Evolutionary conservation across 2,113 vertebrate species (phyloP), one percentile per base, ranked within the genome.

Genomic region (Marmota monax): DNA sequence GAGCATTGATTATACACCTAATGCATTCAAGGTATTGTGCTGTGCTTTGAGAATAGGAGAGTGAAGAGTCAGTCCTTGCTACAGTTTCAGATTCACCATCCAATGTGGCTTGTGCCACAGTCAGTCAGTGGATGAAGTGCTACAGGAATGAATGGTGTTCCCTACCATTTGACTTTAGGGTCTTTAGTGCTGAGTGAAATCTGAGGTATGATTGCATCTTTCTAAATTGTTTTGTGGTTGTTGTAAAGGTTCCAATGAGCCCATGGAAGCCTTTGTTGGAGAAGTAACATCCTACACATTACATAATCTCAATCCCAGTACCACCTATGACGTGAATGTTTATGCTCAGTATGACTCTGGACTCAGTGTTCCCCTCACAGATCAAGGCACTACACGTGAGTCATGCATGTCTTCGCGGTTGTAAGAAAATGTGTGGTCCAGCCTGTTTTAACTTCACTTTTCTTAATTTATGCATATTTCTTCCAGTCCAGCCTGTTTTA

Each of bases 351-450:
- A 99, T 88, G 98, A 99, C 48, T 98, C 98, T 37, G 99, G 99
- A 86, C 94, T 98, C 97, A 99, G 99, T 4, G 92, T 97, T 16
- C 99, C 99, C 1, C 98, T 99, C 42, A 76, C 53, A 0, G 99
- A 99, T 70, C 98, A 99, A 98, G 99, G 99, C 97, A 99, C 99
- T 5, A 99, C 99, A 84, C 97, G 99, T 99, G 99, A 99, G 99
- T 98, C 45, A 82, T 18, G 56, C 27, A 27, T 70, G 61, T 92
- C 96, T 82, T 74, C 39, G 8, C 82, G 63, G 29, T 80, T 86
- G 2, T 95, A 14, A 45, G 91, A 61, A 90, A 94, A 80, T 61
- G 4, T 20, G 1, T 74, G 80, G 79, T 65, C 20, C 23, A 78
- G 48, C 7, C 74, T 17, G 58, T 84, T 89, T 39, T 34, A 39